These are phyloP conservation scores for Dicycla oo DNA, from an alignment of 2,888 invertebrate species.

Conservation along the genomic window DNA sequence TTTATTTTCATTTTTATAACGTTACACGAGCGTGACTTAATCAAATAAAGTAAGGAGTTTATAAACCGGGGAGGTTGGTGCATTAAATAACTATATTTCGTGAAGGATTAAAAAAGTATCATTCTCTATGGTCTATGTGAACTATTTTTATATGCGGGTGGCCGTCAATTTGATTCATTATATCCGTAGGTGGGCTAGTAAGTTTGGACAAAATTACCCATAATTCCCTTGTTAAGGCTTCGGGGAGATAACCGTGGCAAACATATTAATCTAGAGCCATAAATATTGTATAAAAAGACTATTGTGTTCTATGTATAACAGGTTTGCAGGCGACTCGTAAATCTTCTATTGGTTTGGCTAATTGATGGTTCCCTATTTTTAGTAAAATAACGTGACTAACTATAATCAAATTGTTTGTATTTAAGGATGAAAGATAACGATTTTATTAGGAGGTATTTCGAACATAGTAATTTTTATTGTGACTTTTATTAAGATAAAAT, in stretches of 20 bases:
- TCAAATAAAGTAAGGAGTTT: slow-evolving; percentile 74
- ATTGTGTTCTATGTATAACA: slow-evolving; percentile 67
- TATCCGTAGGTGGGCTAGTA: slow-evolving; percentile 84
- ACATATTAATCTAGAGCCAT: slow-evolving; percentile 85
- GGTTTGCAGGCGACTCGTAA: slow-evolving; percentile 68
- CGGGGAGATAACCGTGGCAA: slow-evolving; percentile 77
- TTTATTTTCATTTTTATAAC: slow-evolving; percentile 69
- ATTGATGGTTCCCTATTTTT: slow-evolving; percentile 40
- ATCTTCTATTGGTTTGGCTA: slow-evolving; percentile 65
- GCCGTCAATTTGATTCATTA: slow-evolving; percentile 85
- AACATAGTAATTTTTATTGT: too few relatives aligned
- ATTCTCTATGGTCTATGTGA: slow-evolving; percentile 68
- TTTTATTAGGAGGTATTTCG: too few relatives aligned
- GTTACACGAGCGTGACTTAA: slow-evolving; percentile 74
- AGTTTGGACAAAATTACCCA: slow-evolving; percentile 84
- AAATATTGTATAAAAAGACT: slow-evolving; percentile 74
- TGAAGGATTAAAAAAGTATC: slow-evolving; percentile 78
- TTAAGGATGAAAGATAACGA: background rate
- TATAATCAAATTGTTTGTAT: slow-evolving; percentile 18
- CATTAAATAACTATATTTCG: slow-evolving; percentile 73
- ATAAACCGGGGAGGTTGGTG: slow-evolving; percentile 71
- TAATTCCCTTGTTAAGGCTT: slow-evolving; percentile 87
- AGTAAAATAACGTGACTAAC: slow-evolving; percentile 6
- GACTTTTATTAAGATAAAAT: too few relatives aligned
- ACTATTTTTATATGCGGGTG: slow-evolving; percentile 80